Base-by-base conservation (phyloP, 2,888 invertebrate species). In the Pediacus dermestoides region DNA sequence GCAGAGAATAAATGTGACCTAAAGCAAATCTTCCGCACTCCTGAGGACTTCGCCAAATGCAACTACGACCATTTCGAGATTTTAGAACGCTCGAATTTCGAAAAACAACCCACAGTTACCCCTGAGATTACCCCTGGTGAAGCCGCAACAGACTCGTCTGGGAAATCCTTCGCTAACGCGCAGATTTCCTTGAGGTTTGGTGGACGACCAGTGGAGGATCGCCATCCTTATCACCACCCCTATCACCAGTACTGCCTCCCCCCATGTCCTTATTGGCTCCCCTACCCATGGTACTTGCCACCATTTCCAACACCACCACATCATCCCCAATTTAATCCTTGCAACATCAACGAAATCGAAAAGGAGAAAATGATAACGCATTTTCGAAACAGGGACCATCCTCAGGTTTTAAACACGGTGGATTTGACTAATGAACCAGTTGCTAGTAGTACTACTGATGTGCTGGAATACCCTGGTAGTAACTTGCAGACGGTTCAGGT, bases 41-140 rank as follows among this genome's bases (percentile, higher is more conserved):
- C 63, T 1, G 51, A 50, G 38, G 56, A 60, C 23, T 51, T 48
- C 30, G 42, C 48, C 2, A 50, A 46, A 37, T 48, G 51, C 8
- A 55, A 63, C 34, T 57, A 56, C 34, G 63, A 63, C 28, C 53
- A 63, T 30, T 55, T 61, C 9, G 60, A 63, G 44, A 48, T 63
- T 4, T 27, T 60, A 30, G 62, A 63, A 42, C 39, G 61, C 4
- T 54, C 58, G 9, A 59, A 56, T 32, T 61, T 62, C 32, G 46
- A 11, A 4, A 36, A 4, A 8, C 9, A 12, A 16, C 26, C 3
- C n/a, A 30, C 32, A 12, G 14, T 23, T 1, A 28, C 6, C 9
- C 32, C 28, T 10, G 12, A 12, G n/a, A 26, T 16, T 4, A 9
- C 1, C n/a, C 7, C 2, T 34, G 8, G 4, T 23, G 13, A 14